Evolutionary conservation across 2,797 vertebrate genomes (phyloP).

Genomic region (Sebastes minor): DNA sequence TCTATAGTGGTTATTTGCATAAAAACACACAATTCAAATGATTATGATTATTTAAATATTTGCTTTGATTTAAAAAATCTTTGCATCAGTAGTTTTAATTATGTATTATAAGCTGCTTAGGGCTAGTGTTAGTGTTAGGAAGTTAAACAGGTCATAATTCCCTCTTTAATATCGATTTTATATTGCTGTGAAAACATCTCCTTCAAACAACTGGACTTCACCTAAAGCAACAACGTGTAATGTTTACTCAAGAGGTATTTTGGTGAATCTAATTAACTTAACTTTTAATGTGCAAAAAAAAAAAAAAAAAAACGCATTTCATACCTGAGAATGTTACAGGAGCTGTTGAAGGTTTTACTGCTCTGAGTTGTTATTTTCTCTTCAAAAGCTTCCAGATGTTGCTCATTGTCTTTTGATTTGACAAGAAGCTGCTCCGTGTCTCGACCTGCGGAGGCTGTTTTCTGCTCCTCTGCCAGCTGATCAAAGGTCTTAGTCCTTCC

Average conservation of each 20-base stretch:
- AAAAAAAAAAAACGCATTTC: background rate
- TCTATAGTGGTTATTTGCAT: too few species aligned
- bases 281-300: background rate
- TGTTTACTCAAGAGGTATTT: background rate
- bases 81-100: too few species aligned
- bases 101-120: too few species aligned
- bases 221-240: background rate
- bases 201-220: background rate
- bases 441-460: slow-evolving; percentile 67
- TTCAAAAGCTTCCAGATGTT: slow-evolving; percentile 46
- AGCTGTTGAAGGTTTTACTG: slow-evolving; percentile 62
- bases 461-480: slow-evolving; percentile 82
- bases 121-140: too few species aligned
- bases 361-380: slow-evolving; percentile 58
- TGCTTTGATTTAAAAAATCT: too few species aligned
- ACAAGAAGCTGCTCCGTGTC: slow-evolving; percentile 72
- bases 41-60: too few species aligned
- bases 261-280: background rate
- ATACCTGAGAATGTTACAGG: slow-evolving; percentile 81
- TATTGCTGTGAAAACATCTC: too few species aligned
- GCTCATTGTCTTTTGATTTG: slow-evolving; percentile 37
- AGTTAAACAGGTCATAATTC: too few species aligned
- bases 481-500: slow-evolving; percentile 83
- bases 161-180: too few species aligned
- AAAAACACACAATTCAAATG: too few species aligned